phyloP scores from a whole-genome alignment of 2,113 vertebrate species.

The Dicaeum eximium region DNA sequence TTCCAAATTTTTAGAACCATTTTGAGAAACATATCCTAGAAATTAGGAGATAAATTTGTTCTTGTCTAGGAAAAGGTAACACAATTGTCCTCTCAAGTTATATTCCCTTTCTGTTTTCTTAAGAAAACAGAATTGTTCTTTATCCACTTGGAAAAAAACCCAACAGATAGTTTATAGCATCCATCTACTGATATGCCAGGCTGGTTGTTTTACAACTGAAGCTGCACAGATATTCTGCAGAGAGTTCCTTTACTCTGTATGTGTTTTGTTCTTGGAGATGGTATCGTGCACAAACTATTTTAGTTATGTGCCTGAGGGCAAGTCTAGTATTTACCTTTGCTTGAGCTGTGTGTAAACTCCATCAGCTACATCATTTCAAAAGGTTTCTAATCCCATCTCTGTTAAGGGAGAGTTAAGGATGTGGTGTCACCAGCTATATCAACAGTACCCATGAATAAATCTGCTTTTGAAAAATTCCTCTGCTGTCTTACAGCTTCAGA shows the following conservation, averaged over 20 bases:
- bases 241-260: not conserved
- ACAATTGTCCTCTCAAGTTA: not conserved
- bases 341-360: not conserved
- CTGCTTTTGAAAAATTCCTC: not conserved
- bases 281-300: not conserved
- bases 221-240: not conserved
- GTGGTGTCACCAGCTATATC: not conserved
- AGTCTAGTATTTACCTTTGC: not conserved
- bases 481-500: not conserved
- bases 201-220: not conserved
- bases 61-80: not conserved
- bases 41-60: not conserved
- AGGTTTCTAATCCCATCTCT: not conserved
- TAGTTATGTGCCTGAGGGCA: not conserved
- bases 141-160: not conserved
- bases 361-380: not conserved
- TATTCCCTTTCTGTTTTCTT: not conserved
- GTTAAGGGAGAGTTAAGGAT: not conserved
- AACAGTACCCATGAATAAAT: not conserved
- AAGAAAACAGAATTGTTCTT: not conserved
- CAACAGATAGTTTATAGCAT: not conserved
- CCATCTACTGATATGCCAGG: not conserved
- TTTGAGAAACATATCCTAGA: not conserved
- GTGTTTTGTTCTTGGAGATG: not conserved
- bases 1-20: not conserved